Evolutionary conservation across 2,113 vertebrate genomes (phyloP).

Genomic region (Uria aalge): DNA sequence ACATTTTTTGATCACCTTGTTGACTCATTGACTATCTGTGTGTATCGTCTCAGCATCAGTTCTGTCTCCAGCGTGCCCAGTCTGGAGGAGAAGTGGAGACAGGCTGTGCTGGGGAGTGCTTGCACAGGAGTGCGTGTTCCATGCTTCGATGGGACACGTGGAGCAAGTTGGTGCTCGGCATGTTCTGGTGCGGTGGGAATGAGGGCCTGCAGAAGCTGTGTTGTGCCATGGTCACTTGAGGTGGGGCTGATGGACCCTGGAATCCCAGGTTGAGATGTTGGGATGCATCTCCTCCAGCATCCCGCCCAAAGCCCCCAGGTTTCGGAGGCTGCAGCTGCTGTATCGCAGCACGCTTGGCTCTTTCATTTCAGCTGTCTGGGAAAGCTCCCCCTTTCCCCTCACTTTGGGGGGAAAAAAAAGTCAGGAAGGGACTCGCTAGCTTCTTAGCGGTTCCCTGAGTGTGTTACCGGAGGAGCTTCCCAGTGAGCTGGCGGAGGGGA

Average conservation of each 20-base stretch:
- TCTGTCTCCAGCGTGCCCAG: background rate
- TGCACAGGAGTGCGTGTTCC: background rate
- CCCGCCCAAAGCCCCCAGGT: background rate
- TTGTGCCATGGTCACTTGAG: background rate
- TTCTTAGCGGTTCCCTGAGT: background rate
- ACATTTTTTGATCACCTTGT: background rate
- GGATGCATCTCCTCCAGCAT: background rate
- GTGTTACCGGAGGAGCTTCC: background rate
- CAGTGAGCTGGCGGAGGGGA: background rate
- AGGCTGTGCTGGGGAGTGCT: background rate
- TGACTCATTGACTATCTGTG: background rate
- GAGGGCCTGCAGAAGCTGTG: background rate
- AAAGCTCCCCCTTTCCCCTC: background rate
- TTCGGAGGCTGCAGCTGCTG: background rate
- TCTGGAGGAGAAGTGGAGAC: background rate
- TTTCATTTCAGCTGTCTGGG: background rate
- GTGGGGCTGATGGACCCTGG: background rate
- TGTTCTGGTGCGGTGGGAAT: no score
- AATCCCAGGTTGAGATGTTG: background rate
- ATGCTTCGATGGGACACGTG: rapidly evolving
- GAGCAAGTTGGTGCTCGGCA: background rate
- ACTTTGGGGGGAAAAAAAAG: background rate
- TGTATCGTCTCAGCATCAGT: background rate
- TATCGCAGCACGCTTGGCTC: rapidly evolving
- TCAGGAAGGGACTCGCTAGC: background rate